Base-by-base conservation (phyloP, 2,888 invertebrate genomes). In the Troides aeacus region DNA sequence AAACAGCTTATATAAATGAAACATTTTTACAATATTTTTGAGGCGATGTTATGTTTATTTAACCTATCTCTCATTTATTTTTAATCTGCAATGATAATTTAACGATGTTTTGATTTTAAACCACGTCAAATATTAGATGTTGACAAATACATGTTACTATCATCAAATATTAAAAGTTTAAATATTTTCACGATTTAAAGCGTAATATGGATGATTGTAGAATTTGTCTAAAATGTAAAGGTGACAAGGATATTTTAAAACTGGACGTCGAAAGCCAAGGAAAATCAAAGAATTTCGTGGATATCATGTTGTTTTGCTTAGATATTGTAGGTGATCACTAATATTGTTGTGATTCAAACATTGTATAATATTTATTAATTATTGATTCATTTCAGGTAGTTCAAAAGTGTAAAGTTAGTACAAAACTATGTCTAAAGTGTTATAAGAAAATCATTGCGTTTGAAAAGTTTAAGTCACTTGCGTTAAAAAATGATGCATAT, bases 391-490 rank as follows among this genome's bases (percentile, higher is more conserved):
- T 82, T 23, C 70, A 90, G 90, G 75, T 89, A 23, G 71, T 74
- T 21, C 66, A 78, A 70, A 76, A 83, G 60, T 77, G 82, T 39
- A 83, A 80, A 72, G 61, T 81, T 17, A 82, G 77, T 74, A 81
- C 82, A 75, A 87, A 86, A 70, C 71, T 90, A 60, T 91, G 91
- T 79, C 61, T 76, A 68, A 82, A 84, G 76, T 91, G 91, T 74
- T 87, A 77, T 72, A 81, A 73, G 68, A 88, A 86, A 77, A 79
- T 88, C 42, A 64, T 85, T 68, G 75, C 80, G 18, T 89, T 84
- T 73, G 79, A 87, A 69, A 79, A 85, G 72, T 91, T 90, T 72
- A 91, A 91, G 77, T 72, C 74, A 24, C 72, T 84, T 72, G 90
- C 88, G 57, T 71, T 84, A 72, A 82, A 83, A 75, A 89, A 78